Conservation (phyloP, 1,140 invertebrate genomes). For the Dufourea novaeangliae region DNA sequence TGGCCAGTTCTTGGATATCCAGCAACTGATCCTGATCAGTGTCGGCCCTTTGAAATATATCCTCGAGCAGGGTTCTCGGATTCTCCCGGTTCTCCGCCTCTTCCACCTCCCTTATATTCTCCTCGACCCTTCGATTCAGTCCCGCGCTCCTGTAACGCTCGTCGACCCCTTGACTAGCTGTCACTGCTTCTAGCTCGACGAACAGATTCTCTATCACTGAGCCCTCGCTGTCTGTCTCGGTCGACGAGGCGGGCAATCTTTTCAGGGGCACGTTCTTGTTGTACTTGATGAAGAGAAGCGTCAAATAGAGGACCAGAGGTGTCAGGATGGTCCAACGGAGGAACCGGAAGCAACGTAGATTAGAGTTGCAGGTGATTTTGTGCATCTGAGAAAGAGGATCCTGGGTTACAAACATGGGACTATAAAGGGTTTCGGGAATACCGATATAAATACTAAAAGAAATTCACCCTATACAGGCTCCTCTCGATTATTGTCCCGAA, state of each 20-base stretch:
- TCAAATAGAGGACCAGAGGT: conserved; percentile 73
- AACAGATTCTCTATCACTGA: conserved; percentile 67
- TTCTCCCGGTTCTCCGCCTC: conserved; percentile 71
- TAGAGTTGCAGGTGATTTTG: conserved; percentile 32
- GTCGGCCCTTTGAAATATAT: conserved; percentile 86
- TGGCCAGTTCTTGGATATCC: conserved; percentile 85
- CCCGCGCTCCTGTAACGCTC: conserved; percentile 34
- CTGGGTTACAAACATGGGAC: neutral
- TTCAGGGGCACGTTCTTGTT: conserved; percentile 71
- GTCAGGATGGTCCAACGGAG: conserved; percentile 75
- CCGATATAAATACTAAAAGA: too few species aligned
- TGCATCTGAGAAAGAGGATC: conserved; percentile 23
- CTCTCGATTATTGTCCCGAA: too few species aligned
- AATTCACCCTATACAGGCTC: too few species aligned
- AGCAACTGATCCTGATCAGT: conserved; percentile 84
- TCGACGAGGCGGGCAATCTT: conserved; percentile 30
- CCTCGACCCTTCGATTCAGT: conserved; percentile 45
- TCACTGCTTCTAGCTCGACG: conserved; percentile 68
- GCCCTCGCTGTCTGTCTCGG: conserved; percentile 46
- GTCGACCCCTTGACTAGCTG: conserved; percentile 48
- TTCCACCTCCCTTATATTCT: conserved; percentile 56
- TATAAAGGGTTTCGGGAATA: too few species aligned
- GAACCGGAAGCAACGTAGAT: conserved; percentile 59
- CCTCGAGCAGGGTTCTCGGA: conserved; percentile 79
- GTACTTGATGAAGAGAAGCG: conserved; percentile 72